Base-by-base conservation (phyloP, 2,888 invertebrate species). In the Lacanobia wlatinum region DNA sequence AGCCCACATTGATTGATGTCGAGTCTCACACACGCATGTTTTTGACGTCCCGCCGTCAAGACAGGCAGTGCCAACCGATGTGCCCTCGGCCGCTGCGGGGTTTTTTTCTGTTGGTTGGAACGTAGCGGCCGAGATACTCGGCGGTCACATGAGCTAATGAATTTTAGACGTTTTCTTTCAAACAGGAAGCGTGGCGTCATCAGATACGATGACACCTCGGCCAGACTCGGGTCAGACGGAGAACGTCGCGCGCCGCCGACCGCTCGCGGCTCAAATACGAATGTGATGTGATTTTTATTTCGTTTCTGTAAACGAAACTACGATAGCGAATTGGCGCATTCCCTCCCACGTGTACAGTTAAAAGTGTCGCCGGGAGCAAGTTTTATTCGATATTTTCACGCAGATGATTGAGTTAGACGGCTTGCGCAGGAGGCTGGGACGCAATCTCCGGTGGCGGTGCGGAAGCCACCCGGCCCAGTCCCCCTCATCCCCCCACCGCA, bases 331-430 rank as follows among this genome's bases (percentile, higher is more conserved):
- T 88, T 86, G 86, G 83, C 85, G 87, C 80, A 85, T 87, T 87
- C 83, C 86, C 86, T 88, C 85, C 82, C 88, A 89, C 86, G 88
- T 90, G 89, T 89, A 89, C 87, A 88, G 87, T 92, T 92, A 90
- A 92, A 92, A 92, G 87, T 91, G 89, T 92, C 87, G 90, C 90
- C 88, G 84, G 88, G 89, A 89, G 92, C 91, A 90, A 90, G 89
- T 93, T 93, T 92, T 92, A 93, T 94, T 93, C 88, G 92, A 94
- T 94, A 94, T 95, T 95, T 95, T 94, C 91, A 92, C 91, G 92
- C 90, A 90, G 91, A 91, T 94, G 93, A 96, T 96, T 95, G 94
- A 94, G 95, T 96, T 95, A 95, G 93, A 85, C 89, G 90, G 90
- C 88, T 92, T 92, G 94, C 92, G 94, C 93, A 92, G 92, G 94